phyloP scores from a whole-genome alignment of 2,113 vertebrate genomes.

The Morone saxatilis region DNA sequence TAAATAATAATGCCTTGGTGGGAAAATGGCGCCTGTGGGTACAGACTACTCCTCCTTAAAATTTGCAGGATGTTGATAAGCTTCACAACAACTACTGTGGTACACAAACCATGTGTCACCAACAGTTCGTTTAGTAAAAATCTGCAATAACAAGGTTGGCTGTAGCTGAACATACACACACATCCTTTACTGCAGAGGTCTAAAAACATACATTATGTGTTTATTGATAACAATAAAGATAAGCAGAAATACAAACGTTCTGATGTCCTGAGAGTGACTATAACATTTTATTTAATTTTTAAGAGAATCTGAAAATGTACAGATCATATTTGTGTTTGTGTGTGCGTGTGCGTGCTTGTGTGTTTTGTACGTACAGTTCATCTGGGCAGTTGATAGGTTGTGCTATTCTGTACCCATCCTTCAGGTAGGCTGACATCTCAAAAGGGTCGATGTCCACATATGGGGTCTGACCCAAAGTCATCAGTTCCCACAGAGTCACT shows the following conservation, averaged over 20 bases:
- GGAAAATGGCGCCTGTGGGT: conserved; percentile 15
- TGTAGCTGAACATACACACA: conserved; percentile 8
- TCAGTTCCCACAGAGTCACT: conserved; percentile 97
- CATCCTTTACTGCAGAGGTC: neutral
- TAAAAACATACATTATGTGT: neutral
- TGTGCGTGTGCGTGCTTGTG: no score
- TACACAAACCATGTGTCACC: conserved; percentile 13
- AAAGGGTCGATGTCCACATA: conserved; percentile 99
- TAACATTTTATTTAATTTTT: no score
- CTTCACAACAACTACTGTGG: neutral
- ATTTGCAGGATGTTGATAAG: conserved; percentile 66
- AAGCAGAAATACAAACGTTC: neutral
- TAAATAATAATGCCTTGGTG: conserved; percentile 19
- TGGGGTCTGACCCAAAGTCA: conserved; percentile 98
- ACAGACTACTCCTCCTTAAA: conserved; percentile 18
- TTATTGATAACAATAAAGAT: neutral
- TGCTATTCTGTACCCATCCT: conserved; percentile 98
- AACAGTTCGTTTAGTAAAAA: conserved; percentile 13
- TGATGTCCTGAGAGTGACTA: neutral
- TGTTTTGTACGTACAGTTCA: conserved; percentile 90
- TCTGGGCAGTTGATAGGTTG: conserved; percentile 99
- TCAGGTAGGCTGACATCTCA: conserved; percentile 98
- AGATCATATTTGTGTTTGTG: neutral
- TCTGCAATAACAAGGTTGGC: conserved; percentile 24
- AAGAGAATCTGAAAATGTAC: neutral